Evolutionary conservation across 2,113 vertebrate genomes (phyloP), one percentile per base, ranked within the genome.

Genomic region (Vimba vimba): DNA sequence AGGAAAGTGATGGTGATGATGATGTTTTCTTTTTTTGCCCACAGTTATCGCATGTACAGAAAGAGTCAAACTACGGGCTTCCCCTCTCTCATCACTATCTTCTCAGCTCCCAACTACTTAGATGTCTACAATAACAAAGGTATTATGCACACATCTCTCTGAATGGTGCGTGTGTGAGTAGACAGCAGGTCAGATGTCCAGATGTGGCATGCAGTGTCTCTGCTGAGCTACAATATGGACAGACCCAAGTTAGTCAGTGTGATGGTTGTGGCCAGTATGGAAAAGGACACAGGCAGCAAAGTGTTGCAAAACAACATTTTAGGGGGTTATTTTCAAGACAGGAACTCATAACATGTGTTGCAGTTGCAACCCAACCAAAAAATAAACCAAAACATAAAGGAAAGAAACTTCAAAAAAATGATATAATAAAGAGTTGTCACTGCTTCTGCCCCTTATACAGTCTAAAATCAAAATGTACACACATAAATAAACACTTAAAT

Each of bases 111-210:
- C 88, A 99, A 99, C 94, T 99, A 99, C 94, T 94, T 99, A 97
- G 98, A 99, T 91, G 98, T 99, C 91, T 99, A 99, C 96, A 99
- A 99, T 95, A 99, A 99, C 94, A 99, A 99, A 98, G 98, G 98
- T 99, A 94, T 94, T 36, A 33, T 90, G 1, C 4, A 47, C 4
- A 27, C 17, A 4, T 59, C 4, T 83, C 13, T 73, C 13, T 15
- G 23, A 68, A 36, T 85, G 33, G n/a, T 52, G 19, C 19, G 57
- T 52, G 33, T 79, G n/a, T 69, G 30, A 47, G 66, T 36, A 8
- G 59, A 77, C n/a, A 36, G 27, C 27, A 30, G 27, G 13, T 30
- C 23, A 23, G 50, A 10, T 66, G 27, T 30, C 55, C 30, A 60
- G 9, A 4, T 47, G 78, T 91, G 89, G 91, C 90, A 85, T 81